Percentiles rank a stretch among this genome's conserved stretches.
phyloP scores from a whole-genome alignment of 2,797 vertebrate species.

The Eulemur albifrons region DNA sequence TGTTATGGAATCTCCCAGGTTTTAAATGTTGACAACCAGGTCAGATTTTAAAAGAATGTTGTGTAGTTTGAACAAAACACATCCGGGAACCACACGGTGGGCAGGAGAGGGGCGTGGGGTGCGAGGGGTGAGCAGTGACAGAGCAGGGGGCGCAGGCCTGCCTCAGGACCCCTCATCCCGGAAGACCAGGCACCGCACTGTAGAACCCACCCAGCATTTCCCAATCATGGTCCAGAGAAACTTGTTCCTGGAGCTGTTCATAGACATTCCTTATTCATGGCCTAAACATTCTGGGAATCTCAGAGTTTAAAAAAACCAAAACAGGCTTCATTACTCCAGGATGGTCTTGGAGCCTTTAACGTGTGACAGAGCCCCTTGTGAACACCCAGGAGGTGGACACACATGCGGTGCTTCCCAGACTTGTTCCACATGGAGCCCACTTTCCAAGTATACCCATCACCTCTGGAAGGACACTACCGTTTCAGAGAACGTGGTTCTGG shows the following conservation, averaged over 20 bases:
- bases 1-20: conserved; percentile 53
- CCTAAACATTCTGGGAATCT: not conserved
- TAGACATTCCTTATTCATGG: not conserved
- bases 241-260: not conserved
- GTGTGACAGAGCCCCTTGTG: not conserved
- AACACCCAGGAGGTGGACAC: not conserved
- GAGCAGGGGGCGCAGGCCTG: not conserved
- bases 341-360: not conserved
- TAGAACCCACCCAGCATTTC: not conserved
- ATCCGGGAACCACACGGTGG: not conserved
- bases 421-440: not conserved
- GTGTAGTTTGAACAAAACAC: conserved; percentile 24
- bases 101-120: rapidly evolving
- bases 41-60: conserved; percentile 45
- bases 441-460: not conserved
- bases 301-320: not conserved
- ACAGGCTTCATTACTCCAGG: not conserved
- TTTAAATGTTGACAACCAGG: conserved; percentile 56
- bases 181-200: not conserved
- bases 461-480: not conserved
- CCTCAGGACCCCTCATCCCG: not conserved
- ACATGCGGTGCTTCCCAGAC: not conserved
- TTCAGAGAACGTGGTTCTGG: not conserved
- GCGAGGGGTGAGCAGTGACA: rapidly evolving
- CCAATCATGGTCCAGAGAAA: not conserved